These are phyloP conservation scores for Chiloscyllium plagiosum DNA, from an alignment of 2,113 vertebrate genomes.

Conservation along the genomic window DNA sequence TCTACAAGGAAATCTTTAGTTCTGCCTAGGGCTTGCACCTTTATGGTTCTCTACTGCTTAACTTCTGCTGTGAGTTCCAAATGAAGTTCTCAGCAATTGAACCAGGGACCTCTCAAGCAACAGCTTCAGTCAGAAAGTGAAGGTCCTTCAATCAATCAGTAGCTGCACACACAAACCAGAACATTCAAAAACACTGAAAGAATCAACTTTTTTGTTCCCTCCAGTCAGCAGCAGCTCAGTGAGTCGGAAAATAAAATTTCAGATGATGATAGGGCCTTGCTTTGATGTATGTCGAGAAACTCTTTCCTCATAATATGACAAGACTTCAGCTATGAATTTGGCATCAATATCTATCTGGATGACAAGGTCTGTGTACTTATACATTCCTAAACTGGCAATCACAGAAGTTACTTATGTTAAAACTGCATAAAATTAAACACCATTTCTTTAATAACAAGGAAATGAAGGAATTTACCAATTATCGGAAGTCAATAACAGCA, in stretches of 20 bases:
- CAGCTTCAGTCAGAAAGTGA: slow-evolving; percentile 38
- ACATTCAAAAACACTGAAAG: slow-evolving; percentile 38
- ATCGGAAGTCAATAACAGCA: background rate
- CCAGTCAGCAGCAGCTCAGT: slow-evolving; percentile 44
- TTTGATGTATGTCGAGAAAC: slow-evolving; percentile 46
- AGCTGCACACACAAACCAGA: slow-evolving; percentile 17
- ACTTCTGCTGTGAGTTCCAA: slow-evolving; percentile 31
- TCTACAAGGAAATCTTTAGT: background rate
- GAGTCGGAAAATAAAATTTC: slow-evolving; percentile 47
- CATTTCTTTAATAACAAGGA: background rate
- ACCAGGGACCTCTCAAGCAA: slow-evolving; percentile 12
- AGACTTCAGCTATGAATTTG: slow-evolving; percentile 40
- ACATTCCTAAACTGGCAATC: background rate
- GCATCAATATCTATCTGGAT: slow-evolving; percentile 15
- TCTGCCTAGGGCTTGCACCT: background rate
- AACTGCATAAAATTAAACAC: background rate
- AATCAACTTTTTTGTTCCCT: slow-evolving; percentile 31
- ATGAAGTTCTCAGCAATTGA: slow-evolving; percentile 39
- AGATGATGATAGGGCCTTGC: slow-evolving; percentile 46
- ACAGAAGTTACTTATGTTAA: background rate
- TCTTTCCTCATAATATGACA: slow-evolving; percentile 45
- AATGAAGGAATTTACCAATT: background rate
- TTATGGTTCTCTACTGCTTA: background rate
- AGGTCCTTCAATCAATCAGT: slow-evolving; percentile 42
- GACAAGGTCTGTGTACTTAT: background rate